Evolutionary conservation across 1,140 invertebrate species (phyloP), one percentile per base, ranked within the genome.

Genomic region (Odontomachus brunneus): DNA sequence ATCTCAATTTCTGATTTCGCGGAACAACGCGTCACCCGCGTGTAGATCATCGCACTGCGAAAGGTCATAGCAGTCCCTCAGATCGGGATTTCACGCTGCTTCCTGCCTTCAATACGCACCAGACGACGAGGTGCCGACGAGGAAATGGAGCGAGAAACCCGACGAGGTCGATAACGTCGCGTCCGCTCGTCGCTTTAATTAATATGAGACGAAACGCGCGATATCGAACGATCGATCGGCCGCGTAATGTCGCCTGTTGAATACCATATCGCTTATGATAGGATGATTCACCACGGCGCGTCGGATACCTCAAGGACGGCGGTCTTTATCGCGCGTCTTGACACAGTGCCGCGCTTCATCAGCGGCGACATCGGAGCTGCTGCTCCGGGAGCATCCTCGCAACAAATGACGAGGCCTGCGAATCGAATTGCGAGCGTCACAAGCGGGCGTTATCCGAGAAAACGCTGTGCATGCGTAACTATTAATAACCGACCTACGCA

Each of bases 281-380:
- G 29, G 24, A 85, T 88, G 87, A 88, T 83, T 88, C 86, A 88
- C 51, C 84, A 7, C 38, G 69, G n/a, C 24, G 60, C n/a, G 55
- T 12, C 49, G 76, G n/a, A 19, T 75, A 12, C 29, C 60, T 82
- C 86, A 85, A 83, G 66, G 86, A 82, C 86, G 69, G 49, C 15
- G 29, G 55, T 78, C 44, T 74, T 88, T 88, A 88, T 88, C 86
- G 76, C 86, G 76, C 73, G 66, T n/a, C 4, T 72, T 76, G 60
- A 86, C 71, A 71, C 66, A 73, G 55, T 22, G 15, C 33, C 44
- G 51, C 51, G 19, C 22, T 74, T 76, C 49, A 66, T 86, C 84
- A 66, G 5, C 22, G 33, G 24, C 48, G 51, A 82, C 33, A 49
- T 84, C 51, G 26, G 9, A 49, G 22, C 14, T 22, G 29, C 5